phyloP scores from a whole-genome alignment of 2,888 invertebrate genomes.

The Noctua fimbriata region DNA sequence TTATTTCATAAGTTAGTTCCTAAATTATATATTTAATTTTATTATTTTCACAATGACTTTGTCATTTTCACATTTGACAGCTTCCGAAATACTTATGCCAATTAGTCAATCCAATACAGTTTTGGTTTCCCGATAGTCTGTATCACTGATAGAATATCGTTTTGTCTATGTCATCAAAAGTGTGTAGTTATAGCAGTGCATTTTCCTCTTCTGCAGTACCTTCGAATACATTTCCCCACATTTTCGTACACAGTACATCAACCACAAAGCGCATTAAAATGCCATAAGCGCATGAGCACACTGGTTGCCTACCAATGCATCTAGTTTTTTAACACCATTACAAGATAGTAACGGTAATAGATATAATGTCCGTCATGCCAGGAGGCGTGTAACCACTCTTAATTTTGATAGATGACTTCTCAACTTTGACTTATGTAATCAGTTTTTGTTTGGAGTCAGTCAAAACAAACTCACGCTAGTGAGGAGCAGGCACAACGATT shows the following conservation, averaged over 20 bases:
- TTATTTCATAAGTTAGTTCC: no score
- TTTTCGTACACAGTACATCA: conserved; percentile 35
- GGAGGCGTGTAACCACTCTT: conserved; percentile 76
- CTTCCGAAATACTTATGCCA: neutral
- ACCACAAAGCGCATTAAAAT: conserved; percentile 54
- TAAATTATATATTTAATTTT: no score
- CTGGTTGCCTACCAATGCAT: conserved; percentile 25
- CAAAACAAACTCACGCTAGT: conserved; percentile 49
- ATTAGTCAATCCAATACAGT: neutral
- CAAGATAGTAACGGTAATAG: conserved; percentile 72
- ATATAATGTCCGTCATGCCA: conserved; percentile 62
- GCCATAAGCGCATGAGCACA: conserved; percentile 37
- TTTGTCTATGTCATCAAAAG: neutral
- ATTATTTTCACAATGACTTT: neutral
- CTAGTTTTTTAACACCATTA: conserved; percentile 60
- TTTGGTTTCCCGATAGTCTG: neutral
- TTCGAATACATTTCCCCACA: neutral
- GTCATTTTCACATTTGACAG: neutral
- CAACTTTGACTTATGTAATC: conserved; percentile 53
- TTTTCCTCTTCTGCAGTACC: neutral
- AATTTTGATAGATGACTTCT: conserved; percentile 81
- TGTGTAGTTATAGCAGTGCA: neutral
- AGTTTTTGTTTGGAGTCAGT: conserved; percentile 46
- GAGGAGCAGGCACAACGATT: conserved; percentile 44
- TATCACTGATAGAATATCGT: neutral